Base-by-base conservation (phyloP, 2,888 invertebrate genomes). In the Pollenia griseotomentosa region DNA sequence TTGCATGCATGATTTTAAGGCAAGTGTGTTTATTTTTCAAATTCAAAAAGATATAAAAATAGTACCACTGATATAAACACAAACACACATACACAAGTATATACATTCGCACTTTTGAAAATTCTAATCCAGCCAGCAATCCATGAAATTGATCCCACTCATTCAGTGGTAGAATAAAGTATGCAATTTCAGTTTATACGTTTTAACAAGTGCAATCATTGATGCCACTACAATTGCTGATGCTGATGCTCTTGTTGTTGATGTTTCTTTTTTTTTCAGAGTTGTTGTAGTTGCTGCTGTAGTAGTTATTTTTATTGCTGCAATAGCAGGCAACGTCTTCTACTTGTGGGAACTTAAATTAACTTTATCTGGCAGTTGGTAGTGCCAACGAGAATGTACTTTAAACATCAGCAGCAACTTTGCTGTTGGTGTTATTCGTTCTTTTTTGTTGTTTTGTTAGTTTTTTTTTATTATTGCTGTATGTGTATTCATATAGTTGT, bases 261-360 rank as follows among this genome's bases (percentile, higher is more conserved):
- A n/a, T 65, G 10, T 42, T 65, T 23, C 23, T 33, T 33, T 33
- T 33, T n/a, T n/a, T 33, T 33, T 33, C 6, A 6, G 33, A 33
- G 19, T 55, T 19, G 9, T 44, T 44, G 10, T 46, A 12, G 23
- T 57, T 59, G 23, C 33, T 48, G 66, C 23, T 53, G 11, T 65
- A 12, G 51, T 65, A 53, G 33, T 78, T 48, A 55, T 73, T 63
- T 80, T 81, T 81, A 81, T 74, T 59, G 55, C 10, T 70, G 53
- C 70, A 70, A 42, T 70, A 63, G 51, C 77, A n/a, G 55, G 53
- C 53, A 86, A 74, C 87, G 78, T 84, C 87, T 84, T 87, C 78
- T 81, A 80, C 84, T 84, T 87, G 73, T 83, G 87, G 87, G 87
- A 87, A 74, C 81, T 81, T 87, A 87, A 87, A 87, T 87, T 87